Evolutionary conservation across 2,888 invertebrate species (phyloP).

Genomic region (Prosapia bicincta): DNA sequence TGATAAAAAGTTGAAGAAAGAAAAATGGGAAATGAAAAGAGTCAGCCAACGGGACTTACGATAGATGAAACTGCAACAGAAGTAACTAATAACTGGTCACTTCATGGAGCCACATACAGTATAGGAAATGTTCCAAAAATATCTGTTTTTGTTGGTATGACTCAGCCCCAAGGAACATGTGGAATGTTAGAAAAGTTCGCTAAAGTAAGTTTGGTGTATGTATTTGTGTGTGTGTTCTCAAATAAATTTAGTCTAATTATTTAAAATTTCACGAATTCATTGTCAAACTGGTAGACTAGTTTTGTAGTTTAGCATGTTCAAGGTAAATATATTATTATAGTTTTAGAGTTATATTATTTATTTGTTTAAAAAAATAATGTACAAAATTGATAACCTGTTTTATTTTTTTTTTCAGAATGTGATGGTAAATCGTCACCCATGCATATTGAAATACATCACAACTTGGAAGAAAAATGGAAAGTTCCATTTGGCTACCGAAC

Average conservation of each 20-base stretch:
- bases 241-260: no score
- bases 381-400: neutral
- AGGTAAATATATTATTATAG: no score
- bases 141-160: slow-evolving; percentile 67
- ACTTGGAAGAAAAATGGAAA: slow-evolving; percentile 75
- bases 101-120: slow-evolving; percentile 59
- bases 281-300: no score
- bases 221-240: no score
- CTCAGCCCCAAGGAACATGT: slow-evolving; percentile 45
- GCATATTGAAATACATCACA: slow-evolving; percentile 76
- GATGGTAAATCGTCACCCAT: slow-evolving; percentile 82
- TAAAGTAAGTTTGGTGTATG: slow-evolving; percentile 58
- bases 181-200: slow-evolving; percentile 73
- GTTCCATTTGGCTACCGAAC: slow-evolving; percentile 72
- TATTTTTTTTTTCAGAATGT: slow-evolving; percentile 62
- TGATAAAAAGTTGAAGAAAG: neutral
- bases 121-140: slow-evolving; percentile 59
- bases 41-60: slow-evolving; percentile 66
- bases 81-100: slow-evolving; percentile 75
- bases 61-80: slow-evolving; percentile 73
- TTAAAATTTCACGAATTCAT: no score
- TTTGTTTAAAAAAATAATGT: neutral
- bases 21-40: slow-evolving; percentile 72
- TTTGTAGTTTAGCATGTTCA: neutral
- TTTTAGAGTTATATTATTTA: neutral